phyloP scores from a whole-genome alignment of 35 echinoderm and acorn worm species.

The Apostichopus californicus region DNA sequence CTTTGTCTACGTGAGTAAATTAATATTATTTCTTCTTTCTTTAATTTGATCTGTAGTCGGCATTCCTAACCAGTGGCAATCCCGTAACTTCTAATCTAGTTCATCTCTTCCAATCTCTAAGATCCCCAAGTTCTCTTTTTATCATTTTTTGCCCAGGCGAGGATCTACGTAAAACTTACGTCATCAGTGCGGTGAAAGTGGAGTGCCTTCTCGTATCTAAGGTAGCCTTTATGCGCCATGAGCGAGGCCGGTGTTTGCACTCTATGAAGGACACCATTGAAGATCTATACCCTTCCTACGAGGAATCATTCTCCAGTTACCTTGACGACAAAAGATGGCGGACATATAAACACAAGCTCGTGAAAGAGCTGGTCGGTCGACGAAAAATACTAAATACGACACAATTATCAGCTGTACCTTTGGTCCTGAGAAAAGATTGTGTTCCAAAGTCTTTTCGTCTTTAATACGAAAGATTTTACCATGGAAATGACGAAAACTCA shows the following conservation, averaged over 20 bases:
- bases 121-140: neutral
- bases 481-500: neutral
- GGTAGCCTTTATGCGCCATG: slow-evolving; percentile 84
- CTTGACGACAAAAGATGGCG: slow-evolving; percentile 83
- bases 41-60: no score
- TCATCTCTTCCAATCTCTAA: neutral
- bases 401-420: slow-evolving; percentile 68
- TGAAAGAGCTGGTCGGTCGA: slow-evolving; percentile 67
- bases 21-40: neutral
- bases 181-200: slow-evolving; percentile 73
- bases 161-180: slow-evolving; percentile 83
- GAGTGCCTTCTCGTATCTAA: slow-evolving; percentile 80
- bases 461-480: neutral
- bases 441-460: neutral
- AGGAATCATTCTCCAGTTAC: slow-evolving; percentile 72
- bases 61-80: neutral
- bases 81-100: neutral
- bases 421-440: slow-evolving; percentile 7
- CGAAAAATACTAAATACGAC: slow-evolving; percentile 74
- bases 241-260: slow-evolving; percentile 69
- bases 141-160: slow-evolving; percentile 54
- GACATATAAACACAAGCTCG: slow-evolving; percentile 73
- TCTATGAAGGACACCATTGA: slow-evolving; percentile 67
- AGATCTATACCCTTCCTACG: slow-evolving; percentile 65
- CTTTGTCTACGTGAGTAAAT: neutral